phyloP scores from a whole-genome alignment of 2,797 vertebrate species.

The Phoeniculus purpureus region DNA sequence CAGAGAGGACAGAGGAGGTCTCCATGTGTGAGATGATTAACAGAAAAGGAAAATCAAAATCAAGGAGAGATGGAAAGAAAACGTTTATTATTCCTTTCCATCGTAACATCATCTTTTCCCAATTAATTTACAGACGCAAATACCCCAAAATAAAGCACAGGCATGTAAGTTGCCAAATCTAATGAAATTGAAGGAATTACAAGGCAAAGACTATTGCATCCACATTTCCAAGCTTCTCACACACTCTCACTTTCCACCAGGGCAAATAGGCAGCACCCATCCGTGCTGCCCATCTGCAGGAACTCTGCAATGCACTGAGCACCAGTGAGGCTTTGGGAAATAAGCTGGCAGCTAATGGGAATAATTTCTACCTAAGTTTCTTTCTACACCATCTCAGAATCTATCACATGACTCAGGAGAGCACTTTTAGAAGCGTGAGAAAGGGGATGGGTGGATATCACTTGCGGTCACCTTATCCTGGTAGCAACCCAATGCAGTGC shows the following conservation, averaged over 20 bases:
- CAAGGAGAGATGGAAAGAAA: neutral
- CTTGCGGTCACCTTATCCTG: neutral
- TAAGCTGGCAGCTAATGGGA: neutral
- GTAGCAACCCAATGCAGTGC: neutral
- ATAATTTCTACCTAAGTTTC: neutral
- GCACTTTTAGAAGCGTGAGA: neutral
- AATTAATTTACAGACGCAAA: neutral
- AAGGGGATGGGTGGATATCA: neutral
- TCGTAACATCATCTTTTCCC: neutral
- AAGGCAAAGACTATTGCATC: neutral
- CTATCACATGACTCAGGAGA: neutral
- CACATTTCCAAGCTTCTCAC: neutral
- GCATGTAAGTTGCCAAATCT: neutral
- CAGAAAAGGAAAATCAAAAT: neutral
- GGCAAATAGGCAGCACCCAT: neutral
- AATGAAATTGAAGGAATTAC: neutral
- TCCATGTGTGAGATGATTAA: neutral
- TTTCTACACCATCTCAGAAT: neutral
- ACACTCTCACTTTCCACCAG: neutral
- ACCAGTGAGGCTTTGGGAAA: neutral
- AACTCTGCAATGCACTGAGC: neutral
- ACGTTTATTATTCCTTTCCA: neutral
- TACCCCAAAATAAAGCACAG: neutral
- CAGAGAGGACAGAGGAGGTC: neutral
- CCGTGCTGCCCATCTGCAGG: neutral